Base-by-base conservation (phyloP, 2,888 invertebrate species). In the Polydrusus cervinus region DNA sequence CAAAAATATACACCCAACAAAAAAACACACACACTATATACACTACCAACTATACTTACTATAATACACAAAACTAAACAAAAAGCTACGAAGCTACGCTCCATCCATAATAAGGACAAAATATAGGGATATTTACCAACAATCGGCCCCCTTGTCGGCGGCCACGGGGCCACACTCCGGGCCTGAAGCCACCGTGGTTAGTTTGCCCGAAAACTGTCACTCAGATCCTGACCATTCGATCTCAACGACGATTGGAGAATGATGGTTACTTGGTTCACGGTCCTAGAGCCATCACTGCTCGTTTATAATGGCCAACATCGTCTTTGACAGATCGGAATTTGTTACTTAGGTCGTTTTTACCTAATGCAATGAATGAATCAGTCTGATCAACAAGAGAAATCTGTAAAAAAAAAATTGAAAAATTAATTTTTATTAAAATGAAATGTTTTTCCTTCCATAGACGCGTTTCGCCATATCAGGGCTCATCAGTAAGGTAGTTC, bases 161-260 rank as follows among this genome's bases (percentile, higher is more conserved):
- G 88, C 89, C 89, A 90, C 89, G 84, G 88, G 89, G 89, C 87
- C 88, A 87, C 89, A 89, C 88, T 89, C 89, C 89, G 87, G 86
- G 84, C 86, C 87, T 76, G 87, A 87, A 87, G 87, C 87, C 87
- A 87, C 87, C 86, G 87, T 87, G 86, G 86, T 86, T 75, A 73
- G 67, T 57, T 78, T 74, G 51, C 53, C 14, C 60, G 49, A 61
- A 67, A 71, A 67, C 66, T 60, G 61, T 53, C 65, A 53, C 67
- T 70, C 65, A 74, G 65, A 70, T 60, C 51, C 40, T 70, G 70
- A 74, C 74, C 69, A 74, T 74, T 57, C 74, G 74, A 69, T 74
- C 74, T 38, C n/a, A 49, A 71, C 45, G 40, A 18, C 55, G 25
- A 18, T 53, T 9, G 47, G 5, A 43, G 16, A 14, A 62, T 45